Evolutionary conservation across 2,888 invertebrate species (phyloP).

Genomic region (Lithophane leautieri): DNA sequence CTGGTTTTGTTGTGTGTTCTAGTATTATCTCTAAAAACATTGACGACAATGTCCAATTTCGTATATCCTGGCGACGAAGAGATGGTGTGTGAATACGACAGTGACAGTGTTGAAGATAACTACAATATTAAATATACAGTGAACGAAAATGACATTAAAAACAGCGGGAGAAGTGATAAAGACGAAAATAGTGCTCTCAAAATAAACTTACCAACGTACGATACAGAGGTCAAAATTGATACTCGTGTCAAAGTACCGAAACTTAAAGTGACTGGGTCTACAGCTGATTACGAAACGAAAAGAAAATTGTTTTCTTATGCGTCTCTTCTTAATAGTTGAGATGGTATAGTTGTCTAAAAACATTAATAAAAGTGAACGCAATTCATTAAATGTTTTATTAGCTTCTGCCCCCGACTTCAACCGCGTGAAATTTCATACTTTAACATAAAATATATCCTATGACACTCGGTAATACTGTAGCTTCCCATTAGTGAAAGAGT

Average conservation of each 20-base stretch:
- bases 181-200: not conserved
- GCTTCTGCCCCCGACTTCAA: too few species aligned
- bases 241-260: not conserved
- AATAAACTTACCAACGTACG: not conserved
- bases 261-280: not conserved
- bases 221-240: not conserved
- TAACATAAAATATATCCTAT: too few species aligned
- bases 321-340: not conserved
- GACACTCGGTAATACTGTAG: too few species aligned
- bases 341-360: not conserved
- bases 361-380: not conserved
- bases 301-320: not conserved
- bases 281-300: not conserved
- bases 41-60: not conserved
- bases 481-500: too few species aligned
- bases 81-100: not conserved
- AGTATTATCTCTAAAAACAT: slow-evolving; percentile 1
- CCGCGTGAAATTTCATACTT: too few species aligned
- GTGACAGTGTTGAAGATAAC: not conserved
- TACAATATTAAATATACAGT: not conserved
- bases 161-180: not conserved
- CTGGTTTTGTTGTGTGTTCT: not conserved
- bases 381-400: not conserved
- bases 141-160: not conserved
- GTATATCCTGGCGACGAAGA: not conserved